A percentile compares a stretch with the other conserved stretches of the same genome.
phyloP scores from a whole-genome alignment of 2,888 invertebrate species.

The Eristalinus aeneus region DNA sequence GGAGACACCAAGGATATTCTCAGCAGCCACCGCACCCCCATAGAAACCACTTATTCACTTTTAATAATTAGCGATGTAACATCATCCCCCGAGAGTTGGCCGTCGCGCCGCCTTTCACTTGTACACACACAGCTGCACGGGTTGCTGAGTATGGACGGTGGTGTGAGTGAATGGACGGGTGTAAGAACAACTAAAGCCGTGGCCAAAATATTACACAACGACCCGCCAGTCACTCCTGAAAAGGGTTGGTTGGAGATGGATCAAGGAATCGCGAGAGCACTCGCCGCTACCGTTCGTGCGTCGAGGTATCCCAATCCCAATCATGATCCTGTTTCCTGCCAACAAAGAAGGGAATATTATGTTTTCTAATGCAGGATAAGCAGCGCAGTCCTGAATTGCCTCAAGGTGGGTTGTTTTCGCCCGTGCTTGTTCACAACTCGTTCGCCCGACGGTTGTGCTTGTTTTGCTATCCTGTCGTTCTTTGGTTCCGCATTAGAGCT shows the following conservation, averaged over 20 bases:
- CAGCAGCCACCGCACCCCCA: neutral
- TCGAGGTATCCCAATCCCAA: constrained; percentile 1
- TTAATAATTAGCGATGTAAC: constrained; percentile 59
- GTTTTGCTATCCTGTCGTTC: neutral
- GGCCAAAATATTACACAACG: constrained; percentile 44
- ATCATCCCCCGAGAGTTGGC: constrained; percentile 31
- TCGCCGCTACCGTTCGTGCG: neutral
- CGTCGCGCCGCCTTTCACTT: neutral
- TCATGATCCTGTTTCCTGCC: constrained; percentile 36
- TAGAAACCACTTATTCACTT: constrained; percentile 60
- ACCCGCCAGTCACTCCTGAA: neutral
- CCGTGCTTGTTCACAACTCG: constrained; percentile 4
- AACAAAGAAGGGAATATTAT: constrained; percentile 30
- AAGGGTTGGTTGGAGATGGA: constrained; percentile 14
- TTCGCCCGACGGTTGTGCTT: neutral
- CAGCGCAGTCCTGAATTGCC: constrained; percentile 22
- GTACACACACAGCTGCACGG: neutral
- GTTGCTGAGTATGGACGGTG: neutral
- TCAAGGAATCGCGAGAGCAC: constrained; percentile 29
- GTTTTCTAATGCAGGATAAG: constrained; percentile 50
- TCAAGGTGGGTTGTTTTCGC: constrained; percentile 24
- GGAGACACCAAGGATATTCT: constrained; percentile 10
- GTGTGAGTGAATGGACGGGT: neutral
- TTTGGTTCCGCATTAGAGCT: constrained; percentile 11
- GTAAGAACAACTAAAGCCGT: constrained; percentile 15